These are phyloP conservation scores for Microcebus jonahi DNA, from an alignment of 2,113 vertebrate genomes.

Conservation along the genomic window DNA sequence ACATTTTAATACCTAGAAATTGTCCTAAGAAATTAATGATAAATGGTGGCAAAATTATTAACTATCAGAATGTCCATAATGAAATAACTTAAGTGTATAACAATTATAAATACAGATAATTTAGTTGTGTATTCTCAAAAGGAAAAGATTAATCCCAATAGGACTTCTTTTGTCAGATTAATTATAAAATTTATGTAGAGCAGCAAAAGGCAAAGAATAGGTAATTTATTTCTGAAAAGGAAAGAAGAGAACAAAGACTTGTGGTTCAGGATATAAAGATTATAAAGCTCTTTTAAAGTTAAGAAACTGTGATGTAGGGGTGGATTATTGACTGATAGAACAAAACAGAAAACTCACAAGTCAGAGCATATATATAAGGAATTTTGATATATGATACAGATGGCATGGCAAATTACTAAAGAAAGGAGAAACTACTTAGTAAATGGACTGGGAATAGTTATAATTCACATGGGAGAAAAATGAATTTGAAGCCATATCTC, in stretches of 20 bases:
- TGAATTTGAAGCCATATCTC: background rate
- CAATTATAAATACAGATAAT: background rate
- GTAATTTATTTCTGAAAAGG: constrained; percentile 6
- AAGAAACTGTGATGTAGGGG: background rate
- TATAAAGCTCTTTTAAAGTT: background rate
- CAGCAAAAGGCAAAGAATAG: background rate
- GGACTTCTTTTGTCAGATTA: background rate
- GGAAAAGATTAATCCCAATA: background rate
- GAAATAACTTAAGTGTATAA: background rate
- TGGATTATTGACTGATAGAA: too few species aligned
- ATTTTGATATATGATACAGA: background rate
- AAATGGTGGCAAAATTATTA: background rate
- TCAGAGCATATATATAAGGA: background rate
- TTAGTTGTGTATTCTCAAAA: background rate
- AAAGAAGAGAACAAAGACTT: background rate
- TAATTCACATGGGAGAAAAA: background rate
- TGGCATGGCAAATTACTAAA: background rate
- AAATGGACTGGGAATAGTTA: background rate
- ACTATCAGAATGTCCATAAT: background rate
- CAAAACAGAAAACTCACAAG: background rate
- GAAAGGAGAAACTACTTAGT: background rate
- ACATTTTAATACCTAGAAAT: background rate
- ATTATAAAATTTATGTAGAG: background rate
- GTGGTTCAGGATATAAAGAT: background rate
- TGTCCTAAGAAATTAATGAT: background rate